These are phyloP conservation scores for Limnephilus lunatus DNA, from an alignment of 2,888 invertebrate genomes.

Conservation along the genomic window DNA sequence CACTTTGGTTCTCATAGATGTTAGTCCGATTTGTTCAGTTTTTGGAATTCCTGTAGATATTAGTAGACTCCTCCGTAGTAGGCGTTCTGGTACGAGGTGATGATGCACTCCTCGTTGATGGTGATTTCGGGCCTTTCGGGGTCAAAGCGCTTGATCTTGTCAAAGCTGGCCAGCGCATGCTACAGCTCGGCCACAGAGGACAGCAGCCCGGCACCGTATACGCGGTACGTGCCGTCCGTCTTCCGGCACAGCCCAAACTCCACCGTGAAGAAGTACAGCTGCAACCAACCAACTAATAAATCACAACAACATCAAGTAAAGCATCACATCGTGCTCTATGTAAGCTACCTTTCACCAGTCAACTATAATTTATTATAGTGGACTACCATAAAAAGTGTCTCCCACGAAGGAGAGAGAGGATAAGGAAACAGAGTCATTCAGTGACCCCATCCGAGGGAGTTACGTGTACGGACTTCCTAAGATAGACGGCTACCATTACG, in stretches of 20 bases:
- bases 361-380: too few species aligned
- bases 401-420: too few species aligned
- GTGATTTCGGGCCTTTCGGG: constrained; percentile 95
- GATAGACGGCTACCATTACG: constrained; percentile 57
- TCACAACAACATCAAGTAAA: too few species aligned
- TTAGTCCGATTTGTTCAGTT: too few species aligned
- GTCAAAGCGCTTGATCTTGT: constrained; percentile 94
- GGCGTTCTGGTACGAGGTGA: constrained; percentile 97
- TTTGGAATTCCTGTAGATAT: too few species aligned
- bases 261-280: constrained; percentile 99
- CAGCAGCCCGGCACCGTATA: constrained; percentile 96
- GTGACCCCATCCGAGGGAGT: background rate
- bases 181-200: constrained; percentile 96
- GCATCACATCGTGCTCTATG: background rate
- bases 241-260: constrained; percentile 98
- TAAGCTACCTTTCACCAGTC: background rate
- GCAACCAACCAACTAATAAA: constrained; percentile 69
- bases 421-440: too few species aligned
- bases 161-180: constrained; percentile 85
- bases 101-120: constrained; percentile 95
- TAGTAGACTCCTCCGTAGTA: constrained; percentile 79
- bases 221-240: constrained; percentile 86
- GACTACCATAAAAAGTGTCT: too few species aligned
- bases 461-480: constrained; percentile 79
- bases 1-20: too few species aligned